phyloP scores from a whole-genome alignment of 2,888 invertebrate genomes.

The Chesias legatella region DNA sequence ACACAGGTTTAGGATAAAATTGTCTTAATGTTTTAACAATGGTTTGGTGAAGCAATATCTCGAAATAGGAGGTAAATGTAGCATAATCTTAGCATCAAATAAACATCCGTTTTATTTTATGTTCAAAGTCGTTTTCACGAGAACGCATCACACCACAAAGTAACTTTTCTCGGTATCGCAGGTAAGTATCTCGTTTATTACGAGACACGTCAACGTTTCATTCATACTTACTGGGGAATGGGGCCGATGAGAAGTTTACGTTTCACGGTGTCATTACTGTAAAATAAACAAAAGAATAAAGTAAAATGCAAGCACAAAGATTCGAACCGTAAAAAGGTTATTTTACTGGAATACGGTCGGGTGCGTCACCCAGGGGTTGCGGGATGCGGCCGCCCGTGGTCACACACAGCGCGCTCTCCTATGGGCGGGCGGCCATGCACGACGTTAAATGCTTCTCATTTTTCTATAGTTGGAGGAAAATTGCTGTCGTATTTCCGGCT shows the following conservation, averaged over 20 bases:
- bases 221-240: constrained; percentile 1
- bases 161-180: constrained; percentile 7
- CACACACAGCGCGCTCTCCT: constrained; percentile 31
- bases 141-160: constrained; percentile 8
- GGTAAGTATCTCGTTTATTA: constrained; percentile 1
- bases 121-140: neutral
- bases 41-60: too few species aligned
- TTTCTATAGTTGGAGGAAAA: constrained; percentile 76
- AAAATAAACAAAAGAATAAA: constrained; percentile 28
- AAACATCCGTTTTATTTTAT: constrained; percentile 2
- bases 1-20: too few species aligned
- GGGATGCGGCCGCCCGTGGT: constrained; percentile 28
- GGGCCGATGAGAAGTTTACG: constrained; percentile 6
- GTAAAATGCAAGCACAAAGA: constrained; percentile 30
- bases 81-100: too few species aligned
- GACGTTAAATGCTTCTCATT: constrained; percentile 71
- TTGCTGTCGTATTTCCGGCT: constrained; percentile 76
- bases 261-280: constrained; percentile 19
- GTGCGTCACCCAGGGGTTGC: constrained; percentile 38
- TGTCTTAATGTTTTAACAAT: too few species aligned
- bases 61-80: too few species aligned
- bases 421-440: constrained; percentile 58
- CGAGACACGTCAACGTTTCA: constrained; percentile 1
- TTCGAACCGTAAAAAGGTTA: constrained; percentile 38
- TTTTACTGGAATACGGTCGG: constrained; percentile 41